Evolutionary conservation across 2,888 invertebrate genomes (phyloP).

Genomic region (Apotomis capreana): DNA sequence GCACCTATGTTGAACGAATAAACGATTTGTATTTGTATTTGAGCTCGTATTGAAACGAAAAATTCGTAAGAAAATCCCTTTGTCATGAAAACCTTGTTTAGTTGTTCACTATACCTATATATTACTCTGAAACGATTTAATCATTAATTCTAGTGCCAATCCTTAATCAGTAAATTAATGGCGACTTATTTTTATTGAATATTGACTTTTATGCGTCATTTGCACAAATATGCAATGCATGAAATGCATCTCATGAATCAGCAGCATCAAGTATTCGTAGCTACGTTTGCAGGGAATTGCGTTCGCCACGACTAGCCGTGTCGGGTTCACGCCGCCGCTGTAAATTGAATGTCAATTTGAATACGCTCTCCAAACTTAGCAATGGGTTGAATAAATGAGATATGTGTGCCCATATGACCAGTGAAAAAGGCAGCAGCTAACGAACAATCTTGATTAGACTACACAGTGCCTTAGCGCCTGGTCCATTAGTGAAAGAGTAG

Average conservation of each 20-base stretch:
- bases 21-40: too few species aligned
- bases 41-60: background rate
- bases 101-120: too few species aligned
- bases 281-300: background rate
- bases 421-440: conserved; percentile 68
- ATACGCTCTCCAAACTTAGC: conserved; percentile 38
- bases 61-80: background rate
- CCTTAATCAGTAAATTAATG: background rate
- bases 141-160: background rate
- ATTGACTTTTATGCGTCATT: background rate
- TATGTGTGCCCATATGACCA: conserved; percentile 60
- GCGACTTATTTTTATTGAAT: background rate
- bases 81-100: background rate
- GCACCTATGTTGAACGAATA: too few species aligned
- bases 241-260: background rate
- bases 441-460: conserved; percentile 77
- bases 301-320: conserved; percentile 17
- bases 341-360: conserved; percentile 37
- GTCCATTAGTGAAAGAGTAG: conserved; percentile 79
- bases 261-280: background rate
- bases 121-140: background rate
- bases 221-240: background rate
- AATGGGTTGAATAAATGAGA: conserved; percentile 55
- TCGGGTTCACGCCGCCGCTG: conserved; percentile 33
- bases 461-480: conserved; percentile 69